Conservation (phyloP, 2,113 vertebrate genomes). For the Onychorhynchus coronatus region DNA sequence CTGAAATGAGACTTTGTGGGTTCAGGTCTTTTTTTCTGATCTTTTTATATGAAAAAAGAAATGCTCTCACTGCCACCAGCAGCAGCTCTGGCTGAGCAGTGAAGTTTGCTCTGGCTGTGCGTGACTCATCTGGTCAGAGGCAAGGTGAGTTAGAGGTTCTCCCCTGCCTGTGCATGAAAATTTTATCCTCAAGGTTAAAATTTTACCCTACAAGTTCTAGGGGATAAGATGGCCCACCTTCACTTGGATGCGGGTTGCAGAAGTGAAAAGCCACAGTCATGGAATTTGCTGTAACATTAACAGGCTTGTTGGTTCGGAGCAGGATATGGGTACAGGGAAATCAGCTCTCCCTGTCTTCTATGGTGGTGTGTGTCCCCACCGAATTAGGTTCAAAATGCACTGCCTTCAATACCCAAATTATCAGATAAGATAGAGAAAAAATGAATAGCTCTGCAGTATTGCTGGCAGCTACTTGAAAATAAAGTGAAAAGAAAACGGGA, state of each 20-base stretch:
- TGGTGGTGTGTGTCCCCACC: neutral
- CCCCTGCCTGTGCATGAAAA: neutral
- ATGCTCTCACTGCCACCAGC: neutral
- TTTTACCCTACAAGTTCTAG: neutral
- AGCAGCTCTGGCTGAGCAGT: neutral
- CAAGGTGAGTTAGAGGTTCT: neutral
- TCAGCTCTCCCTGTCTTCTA: neutral
- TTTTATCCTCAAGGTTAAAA: neutral
- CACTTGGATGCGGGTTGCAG: neutral
- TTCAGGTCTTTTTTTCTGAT: neutral
- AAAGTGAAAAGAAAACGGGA: neutral
- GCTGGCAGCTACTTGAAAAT: neutral
- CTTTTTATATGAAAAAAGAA: neutral
- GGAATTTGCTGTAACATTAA: neutral
- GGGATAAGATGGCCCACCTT: neutral
- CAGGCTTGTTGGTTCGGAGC: neutral
- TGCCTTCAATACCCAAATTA: neutral
- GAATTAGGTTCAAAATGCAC: neutral
- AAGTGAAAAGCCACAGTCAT: neutral
- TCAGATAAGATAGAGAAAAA: neutral
- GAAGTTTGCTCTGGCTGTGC: neutral
- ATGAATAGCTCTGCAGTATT: neutral
- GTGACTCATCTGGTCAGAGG: neutral
- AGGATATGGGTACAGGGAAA: neutral
- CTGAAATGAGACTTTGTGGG: neutral